Percentiles rank a stretch among this genome's conserved stretches.
phyloP scores from a whole-genome alignment of 2,113 vertebrate species.

The western clawed frog (Xenopus tropicalis) region DNA sequence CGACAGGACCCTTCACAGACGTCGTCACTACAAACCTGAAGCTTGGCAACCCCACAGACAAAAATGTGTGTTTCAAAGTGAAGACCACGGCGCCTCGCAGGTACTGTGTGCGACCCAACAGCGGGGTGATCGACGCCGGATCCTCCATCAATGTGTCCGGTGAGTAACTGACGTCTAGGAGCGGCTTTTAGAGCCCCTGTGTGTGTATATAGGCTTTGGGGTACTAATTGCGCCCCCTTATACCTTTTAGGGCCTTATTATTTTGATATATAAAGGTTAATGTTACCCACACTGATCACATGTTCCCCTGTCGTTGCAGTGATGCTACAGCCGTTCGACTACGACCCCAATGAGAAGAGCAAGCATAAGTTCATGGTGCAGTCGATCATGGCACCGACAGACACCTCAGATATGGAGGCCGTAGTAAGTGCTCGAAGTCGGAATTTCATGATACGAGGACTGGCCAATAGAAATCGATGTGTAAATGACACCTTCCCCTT shows the following conservation, averaged over 20 bases:
- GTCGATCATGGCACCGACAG: constrained; percentile 89
- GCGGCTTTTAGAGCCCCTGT: too few relatives aligned
- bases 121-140: constrained; percentile 92
- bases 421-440: constrained; percentile 78
- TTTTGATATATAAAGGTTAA: too few relatives aligned
- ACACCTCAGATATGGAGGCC: constrained; percentile 98
- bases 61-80: constrained; percentile 96
- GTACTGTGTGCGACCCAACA: constrained; percentile 98
- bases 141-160: constrained; percentile 96
- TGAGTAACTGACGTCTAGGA: constrained; percentile 52
- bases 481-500: too few relatives aligned
- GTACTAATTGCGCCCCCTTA: too few relatives aligned
- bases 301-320: constrained; percentile 68
- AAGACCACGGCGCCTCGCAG: constrained; percentile 97
- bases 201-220: too few relatives aligned
- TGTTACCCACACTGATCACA: too few relatives aligned
- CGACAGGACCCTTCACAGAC: constrained; percentile 92
- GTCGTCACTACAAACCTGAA: constrained; percentile 95
- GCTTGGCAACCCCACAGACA: constrained; percentile 93
- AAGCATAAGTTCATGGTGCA: constrained; percentile 99
- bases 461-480: too few relatives aligned
- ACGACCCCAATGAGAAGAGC: constrained; percentile 98
- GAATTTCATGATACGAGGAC: background rate
- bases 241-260: too few relatives aligned
- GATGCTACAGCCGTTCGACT: constrained; percentile 99